Percentiles rank a stretch among this genome's conserved stretches.
These are phyloP conservation scores for Zophobas atratus DNA, from an alignment of 1,140 invertebrate genomes.

Conservation along the genomic window DNA sequence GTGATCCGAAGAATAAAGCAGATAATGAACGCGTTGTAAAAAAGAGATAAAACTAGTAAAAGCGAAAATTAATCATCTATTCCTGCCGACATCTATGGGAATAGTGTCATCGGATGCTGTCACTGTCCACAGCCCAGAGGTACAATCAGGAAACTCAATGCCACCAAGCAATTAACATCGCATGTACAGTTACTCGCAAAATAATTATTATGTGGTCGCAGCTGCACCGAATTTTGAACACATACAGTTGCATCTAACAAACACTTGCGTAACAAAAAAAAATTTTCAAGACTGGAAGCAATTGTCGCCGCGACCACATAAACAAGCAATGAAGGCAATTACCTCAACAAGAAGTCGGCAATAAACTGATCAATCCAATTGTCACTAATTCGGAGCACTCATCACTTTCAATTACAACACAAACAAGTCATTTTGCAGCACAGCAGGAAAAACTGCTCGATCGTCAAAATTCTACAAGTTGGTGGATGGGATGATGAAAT, in stretches of 20 bases:
- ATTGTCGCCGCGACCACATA: conserved; percentile 25
- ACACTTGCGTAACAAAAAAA: not conserved
- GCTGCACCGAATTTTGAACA: conserved; percentile 9
- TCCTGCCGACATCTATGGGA: not conserved
- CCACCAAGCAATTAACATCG: not conserved
- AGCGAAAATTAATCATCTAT: too few relatives aligned
- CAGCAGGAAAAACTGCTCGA: conserved; percentile 12
- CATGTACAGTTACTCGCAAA: not conserved
- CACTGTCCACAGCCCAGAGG: not conserved
- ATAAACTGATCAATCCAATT: conserved; percentile 48
- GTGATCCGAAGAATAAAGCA: not conserved
- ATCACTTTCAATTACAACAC: conserved; percentile 41
- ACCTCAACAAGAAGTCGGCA: conserved; percentile 45
- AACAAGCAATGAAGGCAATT: conserved; percentile 37
- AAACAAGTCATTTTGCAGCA: conserved; percentile 20
- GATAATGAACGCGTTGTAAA: too few relatives aligned
- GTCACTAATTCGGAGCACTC: conserved; percentile 41
- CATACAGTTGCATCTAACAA: not conserved
- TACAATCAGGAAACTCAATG: not conserved
- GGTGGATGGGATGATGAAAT: conserved; percentile 23
- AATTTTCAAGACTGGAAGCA: not conserved
- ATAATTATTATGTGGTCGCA: conserved; percentile 8
- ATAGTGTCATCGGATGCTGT: not conserved
- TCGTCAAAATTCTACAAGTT: conserved; percentile 14
- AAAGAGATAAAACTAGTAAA: too few relatives aligned